phyloP scores from a whole-genome alignment of 2,113 vertebrate species.

The Oryzias celebensis region DNA sequence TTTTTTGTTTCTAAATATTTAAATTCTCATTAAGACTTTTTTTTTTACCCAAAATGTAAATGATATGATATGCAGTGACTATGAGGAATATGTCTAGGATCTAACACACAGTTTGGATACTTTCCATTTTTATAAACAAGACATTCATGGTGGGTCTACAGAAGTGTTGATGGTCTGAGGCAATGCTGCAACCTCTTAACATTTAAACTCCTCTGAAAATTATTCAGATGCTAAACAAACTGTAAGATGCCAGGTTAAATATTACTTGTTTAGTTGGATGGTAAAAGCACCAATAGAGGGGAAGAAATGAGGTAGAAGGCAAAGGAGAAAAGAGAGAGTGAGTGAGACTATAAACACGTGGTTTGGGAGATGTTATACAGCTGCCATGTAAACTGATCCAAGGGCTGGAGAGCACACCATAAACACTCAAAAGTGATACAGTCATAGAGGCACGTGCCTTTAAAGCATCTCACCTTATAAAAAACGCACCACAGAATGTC shows the following conservation, averaged over 20 bases:
- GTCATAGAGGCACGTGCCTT: neutral
- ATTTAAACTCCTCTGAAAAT: neutral
- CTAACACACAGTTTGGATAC: neutral
- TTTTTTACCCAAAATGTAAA: neutral
- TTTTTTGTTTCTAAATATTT: neutral
- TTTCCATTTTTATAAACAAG: neutral
- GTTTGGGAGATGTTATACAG: slow-evolving; percentile 56
- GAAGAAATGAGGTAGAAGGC: slow-evolving; percentile 15
- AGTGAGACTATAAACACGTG: slow-evolving; percentile 64
- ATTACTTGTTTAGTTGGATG: neutral
- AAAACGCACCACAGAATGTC: slow-evolving; percentile 11
- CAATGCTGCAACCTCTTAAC: neutral
- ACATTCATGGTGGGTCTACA: neutral
- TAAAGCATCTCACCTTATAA: neutral
- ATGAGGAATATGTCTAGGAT: neutral
- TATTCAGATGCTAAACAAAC: neutral
- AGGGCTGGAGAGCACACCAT: slow-evolving; percentile 22
- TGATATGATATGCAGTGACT: neutral
- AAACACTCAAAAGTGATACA: slow-evolving; percentile 19
- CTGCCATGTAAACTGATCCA: slow-evolving; percentile 58
- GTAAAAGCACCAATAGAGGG: slow-evolving; percentile 17
- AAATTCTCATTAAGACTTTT: neutral
- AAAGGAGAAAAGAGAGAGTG: slow-evolving; percentile 25
- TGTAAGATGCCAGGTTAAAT: neutral
- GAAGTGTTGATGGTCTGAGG: neutral